These are phyloP conservation scores for Bombus vancouverensis DNA, from an alignment of 1,140 invertebrate genomes.

Conservation along the genomic window DNA sequence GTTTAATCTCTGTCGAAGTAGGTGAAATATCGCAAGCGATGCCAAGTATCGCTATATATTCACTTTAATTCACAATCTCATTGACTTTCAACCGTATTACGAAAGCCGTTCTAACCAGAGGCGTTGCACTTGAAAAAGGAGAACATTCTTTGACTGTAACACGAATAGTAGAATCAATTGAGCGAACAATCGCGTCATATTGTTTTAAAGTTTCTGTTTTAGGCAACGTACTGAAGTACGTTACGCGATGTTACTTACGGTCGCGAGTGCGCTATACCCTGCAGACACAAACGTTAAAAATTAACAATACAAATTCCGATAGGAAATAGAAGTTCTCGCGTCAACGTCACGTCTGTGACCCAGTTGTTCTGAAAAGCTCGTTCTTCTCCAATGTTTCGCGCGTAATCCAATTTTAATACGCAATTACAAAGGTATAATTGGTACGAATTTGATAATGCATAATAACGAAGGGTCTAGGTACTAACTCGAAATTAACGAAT, in stretches of 20 bases:
- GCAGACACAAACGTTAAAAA: conserved; percentile 6
- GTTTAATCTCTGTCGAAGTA: background rate
- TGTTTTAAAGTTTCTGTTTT: no score
- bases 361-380: conserved; percentile 9
- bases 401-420: conserved; percentile 33
- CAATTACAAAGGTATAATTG: background rate
- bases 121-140: no score
- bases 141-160: no score
- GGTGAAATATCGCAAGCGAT: background rate
- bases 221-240: no score
- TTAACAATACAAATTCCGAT: background rate
- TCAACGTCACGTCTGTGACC: background rate
- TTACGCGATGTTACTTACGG: background rate
- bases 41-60: no score
- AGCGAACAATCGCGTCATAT: no score
- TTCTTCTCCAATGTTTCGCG: conserved; percentile 13
- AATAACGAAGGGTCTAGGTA: conserved; percentile 12
- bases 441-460: conserved; percentile 23
- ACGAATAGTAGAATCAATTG: no score
- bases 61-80: background rate
- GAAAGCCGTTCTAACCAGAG: no score
- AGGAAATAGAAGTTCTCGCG: conserved; percentile 1
- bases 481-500: conserved; percentile 11
- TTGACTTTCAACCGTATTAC: background rate
- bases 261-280: background rate